Conservation (phyloP, 2,888 invertebrate species). For the Apotomis turbidana region DNA sequence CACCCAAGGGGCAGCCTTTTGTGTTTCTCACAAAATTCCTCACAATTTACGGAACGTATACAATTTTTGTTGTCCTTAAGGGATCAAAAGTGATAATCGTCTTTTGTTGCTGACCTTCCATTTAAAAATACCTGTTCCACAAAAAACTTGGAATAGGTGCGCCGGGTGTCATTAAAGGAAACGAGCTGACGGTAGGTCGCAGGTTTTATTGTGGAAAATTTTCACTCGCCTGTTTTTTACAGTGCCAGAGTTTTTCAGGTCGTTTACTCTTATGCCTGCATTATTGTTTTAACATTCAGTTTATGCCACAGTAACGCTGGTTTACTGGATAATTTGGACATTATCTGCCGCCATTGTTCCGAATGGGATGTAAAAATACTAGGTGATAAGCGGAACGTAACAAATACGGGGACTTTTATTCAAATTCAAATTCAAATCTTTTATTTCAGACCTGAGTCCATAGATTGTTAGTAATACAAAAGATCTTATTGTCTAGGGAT, state of each 20-base stretch:
- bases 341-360: slow-evolving; percentile 26
- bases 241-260: slow-evolving; percentile 19
- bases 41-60: slow-evolving; percentile 1
- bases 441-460: too few species aligned
- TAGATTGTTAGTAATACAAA: too few species aligned
- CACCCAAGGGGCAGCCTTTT: neutral
- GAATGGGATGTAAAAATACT: slow-evolving; percentile 17
- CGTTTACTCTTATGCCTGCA: slow-evolving; percentile 31
- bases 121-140: slow-evolving; percentile 40
- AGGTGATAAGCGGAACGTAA: slow-evolving; percentile 12
- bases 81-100: slow-evolving; percentile 38
- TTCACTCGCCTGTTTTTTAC: slow-evolving; percentile 31
- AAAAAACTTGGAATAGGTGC: slow-evolving; percentile 39
- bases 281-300: slow-evolving; percentile 38
- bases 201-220: slow-evolving; percentile 40
- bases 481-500: too few species aligned
- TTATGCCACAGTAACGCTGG: slow-evolving; percentile 31
- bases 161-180: slow-evolving; percentile 38
- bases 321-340: slow-evolving; percentile 23
- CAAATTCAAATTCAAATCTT: too few species aligned
- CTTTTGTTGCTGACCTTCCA: slow-evolving; percentile 40
- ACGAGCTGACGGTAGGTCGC: slow-evolving; percentile 33
- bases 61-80: slow-evolving; percentile 28
- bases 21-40: slow-evolving; percentile 1
- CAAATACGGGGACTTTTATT: neutral